These are phyloP conservation scores for Apostichopus japonicus DNA, from an alignment of 35 echinoderm and acorn worm species.

Conservation along the genomic window DNA sequence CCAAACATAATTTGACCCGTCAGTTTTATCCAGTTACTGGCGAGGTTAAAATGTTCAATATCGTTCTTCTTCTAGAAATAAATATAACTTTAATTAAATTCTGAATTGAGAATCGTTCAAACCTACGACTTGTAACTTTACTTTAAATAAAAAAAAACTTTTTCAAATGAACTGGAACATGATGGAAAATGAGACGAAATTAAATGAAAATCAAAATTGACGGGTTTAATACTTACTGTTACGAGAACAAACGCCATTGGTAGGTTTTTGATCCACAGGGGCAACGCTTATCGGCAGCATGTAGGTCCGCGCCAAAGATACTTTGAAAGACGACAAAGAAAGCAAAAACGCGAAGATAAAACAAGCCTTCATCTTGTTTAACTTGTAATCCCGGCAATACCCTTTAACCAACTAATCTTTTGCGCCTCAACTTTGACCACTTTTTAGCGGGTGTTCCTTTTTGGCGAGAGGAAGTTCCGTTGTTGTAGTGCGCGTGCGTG, in stretches of 20 bases:
- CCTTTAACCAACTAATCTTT: too few relatives aligned
- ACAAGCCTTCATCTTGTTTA: not conserved
- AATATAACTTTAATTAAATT: not conserved
- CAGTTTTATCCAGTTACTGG: too few relatives aligned
- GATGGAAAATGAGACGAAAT: not conserved
- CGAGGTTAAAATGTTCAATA: not conserved
- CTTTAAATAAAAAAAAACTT: not conserved
- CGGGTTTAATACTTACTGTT: not conserved
- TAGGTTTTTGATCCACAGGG: not conserved
- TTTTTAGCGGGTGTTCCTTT: too few relatives aligned
- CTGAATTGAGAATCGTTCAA: not conserved
- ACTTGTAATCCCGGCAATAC: not conserved
- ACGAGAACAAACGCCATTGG: not conserved
- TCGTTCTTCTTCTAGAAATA: not conserved
- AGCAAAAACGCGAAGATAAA: not conserved
- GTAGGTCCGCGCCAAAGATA: not conserved
- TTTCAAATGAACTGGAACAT: too few relatives aligned
- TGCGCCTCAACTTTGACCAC: too few relatives aligned
- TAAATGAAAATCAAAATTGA: not conserved
- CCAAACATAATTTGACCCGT: too few relatives aligned
- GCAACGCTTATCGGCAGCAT: not conserved
- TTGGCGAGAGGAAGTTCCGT: too few relatives aligned
- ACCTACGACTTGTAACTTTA: not conserved
- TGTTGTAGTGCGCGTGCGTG: too few relatives aligned
- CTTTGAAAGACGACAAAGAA: not conserved